Conservation (phyloP, 2,797 vertebrate species). For the Triplophysa yarkandensis region DNA sequence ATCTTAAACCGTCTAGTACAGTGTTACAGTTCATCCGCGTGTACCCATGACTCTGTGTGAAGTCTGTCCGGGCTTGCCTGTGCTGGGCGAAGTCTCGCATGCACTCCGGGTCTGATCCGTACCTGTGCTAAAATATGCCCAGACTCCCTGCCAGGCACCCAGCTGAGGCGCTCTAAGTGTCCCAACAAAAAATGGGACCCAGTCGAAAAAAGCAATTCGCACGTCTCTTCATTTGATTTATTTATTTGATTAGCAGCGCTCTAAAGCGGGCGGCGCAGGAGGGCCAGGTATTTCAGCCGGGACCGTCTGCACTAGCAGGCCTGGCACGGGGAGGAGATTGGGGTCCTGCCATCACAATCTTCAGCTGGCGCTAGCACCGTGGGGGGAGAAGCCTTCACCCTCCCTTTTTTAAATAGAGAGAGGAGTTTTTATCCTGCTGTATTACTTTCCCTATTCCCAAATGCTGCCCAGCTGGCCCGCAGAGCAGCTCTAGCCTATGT, state of each 20-base stretch:
- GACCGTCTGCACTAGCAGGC: constrained; percentile 64
- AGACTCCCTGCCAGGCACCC: constrained; percentile 72
- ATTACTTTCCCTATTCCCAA: constrained; percentile 68
- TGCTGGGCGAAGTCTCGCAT: constrained; percentile 37
- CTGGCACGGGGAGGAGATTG: constrained; percentile 70
- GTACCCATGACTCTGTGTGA: constrained; percentile 41
- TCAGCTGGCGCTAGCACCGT: constrained; percentile 70
- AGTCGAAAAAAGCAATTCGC: constrained; percentile 78
- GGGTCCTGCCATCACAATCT: constrained; percentile 75
- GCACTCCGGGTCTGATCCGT: constrained; percentile 33
- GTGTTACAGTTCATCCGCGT: constrained; percentile 18
- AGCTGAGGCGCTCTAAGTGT: constrained; percentile 64
- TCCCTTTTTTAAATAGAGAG: constrained; percentile 62
- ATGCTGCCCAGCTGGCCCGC: constrained; percentile 73
- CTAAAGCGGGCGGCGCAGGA: constrained; percentile 52
- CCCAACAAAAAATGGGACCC: constrained; percentile 71
- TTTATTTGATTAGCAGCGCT: constrained; percentile 81
- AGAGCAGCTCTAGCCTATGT: constrained; percentile 80
- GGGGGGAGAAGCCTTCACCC: constrained; percentile 54
- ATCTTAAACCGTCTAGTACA: constrained; percentile 24
- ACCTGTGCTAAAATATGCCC: constrained; percentile 51
- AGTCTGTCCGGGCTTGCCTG: constrained; percentile 55
- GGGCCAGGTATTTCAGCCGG: constrained; percentile 68
- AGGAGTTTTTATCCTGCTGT: constrained; percentile 57
- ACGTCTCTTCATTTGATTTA: constrained; percentile 83